Percentiles rank a stretch among this genome's conserved stretches.
These are phyloP conservation scores for Chloropsis cyanopogon DNA, from an alignment of 2,113 vertebrate species.

Conservation along the genomic window DNA sequence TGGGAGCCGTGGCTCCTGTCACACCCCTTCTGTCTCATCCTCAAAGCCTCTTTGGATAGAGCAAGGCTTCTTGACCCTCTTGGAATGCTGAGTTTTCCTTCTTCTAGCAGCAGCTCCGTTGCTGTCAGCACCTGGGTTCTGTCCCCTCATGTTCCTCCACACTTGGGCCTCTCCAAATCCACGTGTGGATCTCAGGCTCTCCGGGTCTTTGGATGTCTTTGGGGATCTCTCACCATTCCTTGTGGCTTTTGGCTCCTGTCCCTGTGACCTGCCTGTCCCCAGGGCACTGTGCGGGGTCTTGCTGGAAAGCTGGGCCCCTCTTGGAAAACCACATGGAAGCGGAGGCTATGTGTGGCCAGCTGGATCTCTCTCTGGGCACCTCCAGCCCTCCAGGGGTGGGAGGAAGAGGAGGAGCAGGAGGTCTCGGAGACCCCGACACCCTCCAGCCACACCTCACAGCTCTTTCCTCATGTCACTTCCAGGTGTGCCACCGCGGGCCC, in stretches of 20 bases:
- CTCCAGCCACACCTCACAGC: rapidly evolving
- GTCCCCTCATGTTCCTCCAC: background rate
- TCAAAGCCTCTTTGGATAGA: background rate
- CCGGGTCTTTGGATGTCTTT: background rate
- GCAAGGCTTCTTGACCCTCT: background rate
- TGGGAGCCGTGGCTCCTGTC: background rate
- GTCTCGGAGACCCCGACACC: background rate
- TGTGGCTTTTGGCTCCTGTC: background rate
- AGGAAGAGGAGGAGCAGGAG: background rate
- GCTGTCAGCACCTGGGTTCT: background rate
- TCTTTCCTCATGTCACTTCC: background rate
- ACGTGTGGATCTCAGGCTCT: background rate
- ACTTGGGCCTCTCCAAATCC: background rate
- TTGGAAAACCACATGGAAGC: background rate
- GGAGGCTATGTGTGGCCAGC: background rate
- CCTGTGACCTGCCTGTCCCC: background rate
- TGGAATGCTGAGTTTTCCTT: background rate
- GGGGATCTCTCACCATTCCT: background rate
- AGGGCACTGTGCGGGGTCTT: background rate
- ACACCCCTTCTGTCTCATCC: background rate
- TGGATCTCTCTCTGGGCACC: background rate
- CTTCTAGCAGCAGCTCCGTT: background rate
- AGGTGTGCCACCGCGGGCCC: conserved; percentile 84
- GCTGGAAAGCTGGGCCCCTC: background rate
- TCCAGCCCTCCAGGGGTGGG: background rate